phyloP scores from a whole-genome alignment of 2,888 invertebrate species.

The Drosophila nigricruria region DNA sequence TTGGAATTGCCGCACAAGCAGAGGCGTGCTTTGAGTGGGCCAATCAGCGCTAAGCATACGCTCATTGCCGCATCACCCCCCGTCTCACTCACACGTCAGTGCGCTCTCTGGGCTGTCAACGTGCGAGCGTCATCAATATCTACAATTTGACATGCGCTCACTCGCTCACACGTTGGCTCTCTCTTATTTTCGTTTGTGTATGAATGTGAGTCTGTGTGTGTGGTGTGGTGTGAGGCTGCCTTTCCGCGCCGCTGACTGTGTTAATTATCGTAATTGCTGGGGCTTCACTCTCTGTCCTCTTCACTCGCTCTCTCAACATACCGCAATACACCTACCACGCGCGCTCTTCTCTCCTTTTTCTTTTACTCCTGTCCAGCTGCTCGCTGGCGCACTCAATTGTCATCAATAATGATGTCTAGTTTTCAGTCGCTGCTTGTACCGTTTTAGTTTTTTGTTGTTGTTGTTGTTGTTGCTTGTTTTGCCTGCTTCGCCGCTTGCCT shows the following conservation, averaged over 20 bases:
- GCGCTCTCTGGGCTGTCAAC: conserved; percentile 76
- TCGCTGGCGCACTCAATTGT: conserved; percentile 84
- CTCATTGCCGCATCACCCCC: conserved; percentile 10
- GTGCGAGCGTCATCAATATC: conserved; percentile 83
- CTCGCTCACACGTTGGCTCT: conserved; percentile 20
- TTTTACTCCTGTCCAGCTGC: conserved; percentile 63
- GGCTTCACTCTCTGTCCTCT: conserved; percentile 56
- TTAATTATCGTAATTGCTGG: conserved; percentile 84
- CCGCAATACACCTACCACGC: conserved; percentile 8
- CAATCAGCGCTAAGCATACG: conserved; percentile 60
- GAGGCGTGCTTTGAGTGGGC: conserved; percentile 55
- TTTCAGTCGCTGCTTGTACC: conserved; percentile 64
- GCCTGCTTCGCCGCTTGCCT: conserved; percentile 16
- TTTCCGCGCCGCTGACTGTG: conserved; percentile 82
- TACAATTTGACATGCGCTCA: conserved; percentile 79
- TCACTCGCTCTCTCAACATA: conserved; percentile 31
- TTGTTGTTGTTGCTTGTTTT: conserved; percentile 1
- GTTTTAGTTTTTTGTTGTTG: conserved; percentile 34
- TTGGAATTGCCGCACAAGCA: conserved; percentile 51
- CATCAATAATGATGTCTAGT: conserved; percentile 85
- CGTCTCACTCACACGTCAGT: conserved; percentile 14
- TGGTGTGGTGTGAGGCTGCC: conserved; percentile 40
- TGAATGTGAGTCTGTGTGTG: conserved; percentile 1
- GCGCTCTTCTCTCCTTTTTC: conserved; percentile 18
- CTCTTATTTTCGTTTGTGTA: conserved; percentile 7